phyloP scores from a whole-genome alignment of 2,888 invertebrate genomes.

The Phrixothrix hirtus region DNA sequence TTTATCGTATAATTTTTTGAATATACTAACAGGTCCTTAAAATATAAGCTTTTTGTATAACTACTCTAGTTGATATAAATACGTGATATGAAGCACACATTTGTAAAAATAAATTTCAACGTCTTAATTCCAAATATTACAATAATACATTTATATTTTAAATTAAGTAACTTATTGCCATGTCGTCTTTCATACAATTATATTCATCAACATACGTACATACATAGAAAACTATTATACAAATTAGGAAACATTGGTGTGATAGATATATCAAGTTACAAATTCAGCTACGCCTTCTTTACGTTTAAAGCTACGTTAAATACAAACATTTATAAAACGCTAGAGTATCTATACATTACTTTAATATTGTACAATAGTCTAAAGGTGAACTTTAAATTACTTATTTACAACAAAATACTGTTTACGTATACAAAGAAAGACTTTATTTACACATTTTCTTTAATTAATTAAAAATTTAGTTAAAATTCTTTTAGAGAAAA shows the following conservation, averaged over 20 bases:
- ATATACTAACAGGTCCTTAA: conserved; percentile 1
- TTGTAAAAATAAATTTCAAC: conserved; percentile 21
- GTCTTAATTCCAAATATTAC: conserved; percentile 7
- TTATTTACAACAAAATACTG: background rate
- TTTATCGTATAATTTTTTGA: background rate
- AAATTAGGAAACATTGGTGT: conserved; percentile 36
- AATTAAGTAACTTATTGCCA: conserved; percentile 26
- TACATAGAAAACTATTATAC: conserved; percentile 12
- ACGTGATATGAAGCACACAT: conserved; percentile 18
- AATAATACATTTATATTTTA: conserved; percentile 7
- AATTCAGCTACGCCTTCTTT: no score
- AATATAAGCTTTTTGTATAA: conserved; percentile 7
- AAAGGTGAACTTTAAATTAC: background rate
- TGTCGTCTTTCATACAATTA: conserved; percentile 12
- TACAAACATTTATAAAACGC: conserved; percentile 23
- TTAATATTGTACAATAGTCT: background rate
- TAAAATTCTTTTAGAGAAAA: conserved; percentile 9
- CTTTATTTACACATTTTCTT: no score
- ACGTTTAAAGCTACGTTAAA: conserved; percentile 13
- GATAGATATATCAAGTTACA: conserved; percentile 25
- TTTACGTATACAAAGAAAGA: no score
- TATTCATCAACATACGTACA: conserved; percentile 8
- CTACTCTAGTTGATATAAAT: background rate
- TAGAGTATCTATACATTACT: background rate
- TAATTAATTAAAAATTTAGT: no score